Conservation (phyloP, 2,797 vertebrate species). For the Artibeus lituratus region DNA sequence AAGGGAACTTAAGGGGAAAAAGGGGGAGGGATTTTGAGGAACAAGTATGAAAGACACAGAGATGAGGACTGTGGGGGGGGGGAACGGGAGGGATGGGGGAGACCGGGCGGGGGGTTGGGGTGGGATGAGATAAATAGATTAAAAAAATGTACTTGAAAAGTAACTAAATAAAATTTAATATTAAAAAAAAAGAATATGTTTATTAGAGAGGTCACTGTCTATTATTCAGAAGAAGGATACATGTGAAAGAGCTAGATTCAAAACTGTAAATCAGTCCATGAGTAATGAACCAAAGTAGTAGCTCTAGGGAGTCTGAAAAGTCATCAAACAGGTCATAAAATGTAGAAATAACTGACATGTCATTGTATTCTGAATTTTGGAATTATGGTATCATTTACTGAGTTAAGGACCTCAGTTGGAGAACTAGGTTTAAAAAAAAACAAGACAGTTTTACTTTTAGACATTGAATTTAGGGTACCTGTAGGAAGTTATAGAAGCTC, state of each 20-base stretch:
- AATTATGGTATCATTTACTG: not conserved
- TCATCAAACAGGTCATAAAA: not conserved
- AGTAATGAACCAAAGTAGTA: not conserved
- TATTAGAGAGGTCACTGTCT: not conserved
- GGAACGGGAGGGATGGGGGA: too few species aligned
- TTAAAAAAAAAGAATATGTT: not conserved
- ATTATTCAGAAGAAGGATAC: too few species aligned
- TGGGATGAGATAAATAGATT: too few species aligned
- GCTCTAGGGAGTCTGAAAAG: not conserved
- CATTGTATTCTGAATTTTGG: not conserved
- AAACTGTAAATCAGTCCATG: not conserved
- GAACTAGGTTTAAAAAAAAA: not conserved
- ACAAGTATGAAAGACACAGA: too few species aligned
- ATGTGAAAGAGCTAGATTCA: not conserved
- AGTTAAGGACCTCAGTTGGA: not conserved
- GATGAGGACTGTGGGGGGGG: too few species aligned
- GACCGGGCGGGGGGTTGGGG: too few species aligned
- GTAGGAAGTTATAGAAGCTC: not conserved
- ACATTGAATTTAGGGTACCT: not conserved
- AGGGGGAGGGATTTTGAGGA: too few species aligned
- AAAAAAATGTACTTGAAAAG: too few species aligned
- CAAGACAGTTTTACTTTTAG: too few species aligned
- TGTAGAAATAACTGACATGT: not conserved
- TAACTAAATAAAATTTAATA: too few species aligned
- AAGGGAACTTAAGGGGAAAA: too few species aligned